Base-by-base conservation (phyloP, 2,797 vertebrate genomes). In the Pangasius macronema region DNA sequence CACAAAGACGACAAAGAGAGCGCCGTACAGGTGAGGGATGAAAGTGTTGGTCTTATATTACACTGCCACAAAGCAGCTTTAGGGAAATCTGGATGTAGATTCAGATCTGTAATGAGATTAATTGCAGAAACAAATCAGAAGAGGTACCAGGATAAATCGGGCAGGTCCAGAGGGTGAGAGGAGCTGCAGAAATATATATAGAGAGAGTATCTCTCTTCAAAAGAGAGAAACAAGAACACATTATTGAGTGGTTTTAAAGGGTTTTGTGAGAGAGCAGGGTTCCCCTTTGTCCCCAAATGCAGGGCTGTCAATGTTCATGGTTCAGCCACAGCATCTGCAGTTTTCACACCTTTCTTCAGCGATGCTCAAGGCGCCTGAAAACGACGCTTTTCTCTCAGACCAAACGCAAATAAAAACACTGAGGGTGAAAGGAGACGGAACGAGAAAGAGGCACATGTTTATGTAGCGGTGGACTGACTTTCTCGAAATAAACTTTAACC, bases 1-100 rank as follows among this genome's bases (percentile, higher is more conserved):
- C 97, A 98, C 94, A 99, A 99, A 90, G 98, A 98, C 0, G 97
- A 99, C 89, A 97, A 96, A 3, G 98, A 99, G 87, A 92, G 85
- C 30, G 96, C 97, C 3, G 93, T 96, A 0, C 98, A 98, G 98
- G 98, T 99, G 93, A 89, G 92, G 85, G 57, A 61, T 20, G 0
- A 85, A 30, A 5, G 0, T 6, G 10, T 49, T 8, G 5, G 6
- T 51, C 73, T 30, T 30, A 51, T 18, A 2, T 70, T 68, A 7
- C 9, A 0, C 24, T 11, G 5, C 0, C 72, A 75, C 2, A 9
- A 46, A 3, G 75, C 14, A 77, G 49, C 27, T 16, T 51, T 8
- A 51, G 5, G 1, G 24, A 51, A 51, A 75, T 49, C 24, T 49
- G 72, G 42, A n/a, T 14, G 72, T 46, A 49, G 8, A 46, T 73